Conservation (phyloP, 2,797 vertebrate species). For the Pangasius krempfi region DNA sequence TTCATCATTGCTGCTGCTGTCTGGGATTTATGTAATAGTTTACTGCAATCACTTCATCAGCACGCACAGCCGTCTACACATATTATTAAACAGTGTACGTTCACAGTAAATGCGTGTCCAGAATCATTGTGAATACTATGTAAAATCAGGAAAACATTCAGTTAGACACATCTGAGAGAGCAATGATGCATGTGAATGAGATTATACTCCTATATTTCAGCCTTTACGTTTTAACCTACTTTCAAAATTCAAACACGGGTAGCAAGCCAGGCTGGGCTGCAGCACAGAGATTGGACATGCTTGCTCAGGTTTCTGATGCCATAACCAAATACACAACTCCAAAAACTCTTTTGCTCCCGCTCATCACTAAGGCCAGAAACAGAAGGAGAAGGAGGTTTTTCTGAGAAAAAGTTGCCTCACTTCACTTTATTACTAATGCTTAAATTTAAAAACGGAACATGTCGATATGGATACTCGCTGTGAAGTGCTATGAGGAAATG, state of each 20-base stretch:
- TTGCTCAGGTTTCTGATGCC: slow-evolving; percentile 40
- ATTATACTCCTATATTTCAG: slow-evolving; percentile 19
- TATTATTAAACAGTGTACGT: not conserved
- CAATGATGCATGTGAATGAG: not conserved
- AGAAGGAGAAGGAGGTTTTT: not conserved
- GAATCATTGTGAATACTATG: not conserved
- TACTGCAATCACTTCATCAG: slow-evolving; percentile 13
- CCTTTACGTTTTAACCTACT: slow-evolving; percentile 29
- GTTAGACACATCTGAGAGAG: not conserved
- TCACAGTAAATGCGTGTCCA: not conserved
- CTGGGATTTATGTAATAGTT: slow-evolving; percentile 9
- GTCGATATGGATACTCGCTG: not conserved
- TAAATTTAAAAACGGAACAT: not conserved
- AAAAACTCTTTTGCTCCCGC: not conserved
- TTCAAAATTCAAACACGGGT: slow-evolving; percentile 9
- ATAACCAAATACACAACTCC: slow-evolving; percentile 43
- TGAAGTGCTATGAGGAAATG: slow-evolving; percentile 2
- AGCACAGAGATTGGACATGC: slow-evolving; percentile 35
- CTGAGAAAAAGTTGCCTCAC: slow-evolving; percentile 2
- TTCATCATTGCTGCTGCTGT: slow-evolving; percentile 32
- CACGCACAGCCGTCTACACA: not conserved
- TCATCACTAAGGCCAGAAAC: not conserved
- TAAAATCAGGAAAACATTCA: not conserved
- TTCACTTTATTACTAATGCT: not conserved
- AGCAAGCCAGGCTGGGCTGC: slow-evolving; percentile 8